Conservation (phyloP, 2,888 invertebrate species). For the Epicampocera succincta region DNA sequence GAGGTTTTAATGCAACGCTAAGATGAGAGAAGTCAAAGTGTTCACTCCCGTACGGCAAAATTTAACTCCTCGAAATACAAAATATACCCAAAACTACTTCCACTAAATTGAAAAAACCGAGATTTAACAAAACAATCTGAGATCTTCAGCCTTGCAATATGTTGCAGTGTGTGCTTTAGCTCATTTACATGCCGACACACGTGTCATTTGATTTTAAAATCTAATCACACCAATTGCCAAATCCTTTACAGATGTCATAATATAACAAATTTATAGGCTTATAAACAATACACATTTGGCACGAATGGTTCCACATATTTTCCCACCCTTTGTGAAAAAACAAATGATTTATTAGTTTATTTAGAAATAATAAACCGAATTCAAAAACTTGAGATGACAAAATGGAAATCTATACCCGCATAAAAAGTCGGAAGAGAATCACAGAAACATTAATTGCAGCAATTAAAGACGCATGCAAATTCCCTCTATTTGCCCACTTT, state of each 20-base stretch:
- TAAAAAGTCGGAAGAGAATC: not conserved
- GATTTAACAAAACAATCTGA: not conserved
- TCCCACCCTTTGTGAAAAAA: not conserved
- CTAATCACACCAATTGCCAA: conserved; percentile 62
- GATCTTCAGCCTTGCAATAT: conserved; percentile 20
- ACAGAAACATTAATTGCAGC: conserved; percentile 12
- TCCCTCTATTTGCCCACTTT: conserved; percentile 8
- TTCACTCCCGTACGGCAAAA: too few relatives aligned
- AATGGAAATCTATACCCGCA: conserved; percentile 17
- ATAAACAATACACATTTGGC: conserved; percentile 17
- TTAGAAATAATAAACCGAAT: conserved; percentile 19
- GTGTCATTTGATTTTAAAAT: conserved; percentile 63
- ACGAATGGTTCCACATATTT: conserved; percentile 49
- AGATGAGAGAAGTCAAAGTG: too few relatives aligned
- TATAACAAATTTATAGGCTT: conserved; percentile 65
- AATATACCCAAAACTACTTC: too few relatives aligned
- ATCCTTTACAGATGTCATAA: conserved; percentile 69
- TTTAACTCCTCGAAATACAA: too few relatives aligned
- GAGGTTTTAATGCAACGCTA: too few relatives aligned
- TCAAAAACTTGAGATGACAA: conserved; percentile 1
- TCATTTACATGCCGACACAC: conserved; percentile 66
- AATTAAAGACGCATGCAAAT: not conserved
- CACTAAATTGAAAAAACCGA: too few relatives aligned
- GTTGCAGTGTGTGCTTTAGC: conserved; percentile 24
- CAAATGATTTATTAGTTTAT: conserved; percentile 61